Percentiles rank a stretch among this genome's conserved stretches.
Evolutionary conservation across 53 echinoderm and acorn worm species (phyloP).

Genomic region (Zoroaster sp.): DNA sequence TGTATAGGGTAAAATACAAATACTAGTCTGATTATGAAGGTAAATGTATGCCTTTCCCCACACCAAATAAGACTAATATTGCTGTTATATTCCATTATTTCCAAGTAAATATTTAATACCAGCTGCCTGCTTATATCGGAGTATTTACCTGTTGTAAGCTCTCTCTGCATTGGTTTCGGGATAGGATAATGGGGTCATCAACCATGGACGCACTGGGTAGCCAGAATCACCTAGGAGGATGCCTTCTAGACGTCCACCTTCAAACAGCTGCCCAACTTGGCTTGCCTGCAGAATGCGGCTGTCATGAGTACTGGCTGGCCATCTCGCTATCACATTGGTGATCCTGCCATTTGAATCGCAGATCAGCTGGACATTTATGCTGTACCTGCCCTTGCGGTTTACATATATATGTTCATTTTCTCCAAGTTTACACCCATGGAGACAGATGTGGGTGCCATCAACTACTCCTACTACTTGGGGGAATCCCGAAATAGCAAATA

Average conservation of each 20-base stretch:
- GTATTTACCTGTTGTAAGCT: slow-evolving; percentile 19
- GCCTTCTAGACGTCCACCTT: not conserved
- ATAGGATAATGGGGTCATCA: slow-evolving; percentile 19
- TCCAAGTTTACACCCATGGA: slow-evolving; percentile 32
- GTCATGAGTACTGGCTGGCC: too few relatives aligned
- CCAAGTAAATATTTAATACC: not conserved
- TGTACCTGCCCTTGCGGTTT: slow-evolving; percentile 19
- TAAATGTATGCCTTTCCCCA: too few relatives aligned
- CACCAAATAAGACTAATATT: too few relatives aligned
- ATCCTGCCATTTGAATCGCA: not conserved
- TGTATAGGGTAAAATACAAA: too few relatives aligned
- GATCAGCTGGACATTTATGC: not conserved
- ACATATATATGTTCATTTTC: slow-evolving; percentile 12
- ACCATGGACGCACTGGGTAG: slow-evolving; percentile 11
- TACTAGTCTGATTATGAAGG: too few relatives aligned
- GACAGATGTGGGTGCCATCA: slow-evolving; percentile 7
- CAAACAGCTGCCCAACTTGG: slow-evolving; percentile 14
- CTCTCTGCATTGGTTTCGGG: slow-evolving; percentile 2
- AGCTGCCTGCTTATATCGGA: not conserved
- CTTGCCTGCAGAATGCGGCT: too few relatives aligned
- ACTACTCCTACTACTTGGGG: slow-evolving; percentile 17
- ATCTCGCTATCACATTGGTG: not conserved
- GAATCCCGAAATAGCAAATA: not conserved
- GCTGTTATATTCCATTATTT: too few relatives aligned
- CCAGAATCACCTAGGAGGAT: slow-evolving; percentile 43